Conservation (phyloP, 2,888 invertebrate genomes). For the Parascotia fuliginaria region DNA sequence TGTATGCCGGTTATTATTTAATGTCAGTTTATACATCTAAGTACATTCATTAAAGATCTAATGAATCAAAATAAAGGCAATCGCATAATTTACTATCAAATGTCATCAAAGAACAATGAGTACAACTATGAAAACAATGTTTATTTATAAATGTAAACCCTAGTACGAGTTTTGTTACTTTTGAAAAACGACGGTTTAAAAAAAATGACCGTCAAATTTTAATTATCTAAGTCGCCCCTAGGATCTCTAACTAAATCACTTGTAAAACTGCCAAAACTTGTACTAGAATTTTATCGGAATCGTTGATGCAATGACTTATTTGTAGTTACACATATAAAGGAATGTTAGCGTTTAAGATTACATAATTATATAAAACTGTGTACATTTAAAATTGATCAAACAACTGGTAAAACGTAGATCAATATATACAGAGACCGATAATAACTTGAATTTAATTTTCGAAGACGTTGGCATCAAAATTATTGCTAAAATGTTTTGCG, state of each 20-base stretch:
- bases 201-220: too few relatives aligned
- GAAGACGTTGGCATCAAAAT: conserved; percentile 80
- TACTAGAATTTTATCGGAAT: conserved; percentile 2
- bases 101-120: conserved; percentile 21
- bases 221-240: too few relatives aligned
- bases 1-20: conserved; percentile 45
- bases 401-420: conserved; percentile 68
- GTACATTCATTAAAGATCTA: conserved; percentile 29
- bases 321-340: conserved; percentile 58
- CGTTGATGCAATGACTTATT: conserved; percentile 33
- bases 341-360: conserved; percentile 84
- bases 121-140: too few relatives aligned
- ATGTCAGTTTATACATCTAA: conserved; percentile 37
- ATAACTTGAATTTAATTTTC: conserved; percentile 68
- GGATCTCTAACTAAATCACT: too few relatives aligned
- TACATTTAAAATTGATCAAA: conserved; percentile 65
- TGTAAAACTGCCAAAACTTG: too few relatives aligned
- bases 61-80: conserved; percentile 32
- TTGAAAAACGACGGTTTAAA: too few relatives aligned
- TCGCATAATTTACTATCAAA: conserved; percentile 27
- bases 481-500: conserved; percentile 80
- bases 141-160: too few relatives aligned
- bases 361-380: conserved; percentile 68
- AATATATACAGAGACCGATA: conserved; percentile 76
- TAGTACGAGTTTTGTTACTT: too few relatives aligned